Evolutionary conservation across 2,888 invertebrate genomes (phyloP).

Genomic region (Fissipunctia ypsillon): DNA sequence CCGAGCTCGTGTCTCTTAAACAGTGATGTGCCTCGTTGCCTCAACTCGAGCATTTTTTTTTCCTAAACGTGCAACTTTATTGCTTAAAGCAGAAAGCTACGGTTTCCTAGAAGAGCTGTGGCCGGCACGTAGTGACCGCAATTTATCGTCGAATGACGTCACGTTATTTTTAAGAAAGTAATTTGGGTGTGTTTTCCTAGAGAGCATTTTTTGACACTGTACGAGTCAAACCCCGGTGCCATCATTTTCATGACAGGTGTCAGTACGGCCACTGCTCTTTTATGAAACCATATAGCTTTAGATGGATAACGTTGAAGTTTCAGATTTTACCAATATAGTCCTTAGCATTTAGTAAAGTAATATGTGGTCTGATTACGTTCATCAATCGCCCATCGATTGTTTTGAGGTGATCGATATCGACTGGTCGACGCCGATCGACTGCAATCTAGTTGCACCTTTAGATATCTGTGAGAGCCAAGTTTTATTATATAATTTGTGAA

Average conservation of each 20-base stretch:
- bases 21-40: constrained; percentile 1
- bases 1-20: not conserved
- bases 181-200: not conserved
- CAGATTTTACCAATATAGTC: not conserved
- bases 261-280: no score
- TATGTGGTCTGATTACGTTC: not conserved
- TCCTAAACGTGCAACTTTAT: not conserved
- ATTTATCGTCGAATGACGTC: not conserved
- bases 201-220: no score
- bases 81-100: not conserved
- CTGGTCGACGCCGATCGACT: not conserved
- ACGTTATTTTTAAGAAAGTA: not conserved
- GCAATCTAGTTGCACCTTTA: constrained; percentile 13
- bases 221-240: no score
- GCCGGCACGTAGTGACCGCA: not conserved
- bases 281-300: no score
- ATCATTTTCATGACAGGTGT: not conserved
- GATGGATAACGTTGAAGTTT: constrained; percentile 4
- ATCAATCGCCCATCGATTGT: not conserved
- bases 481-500: constrained; percentile 34
- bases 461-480: constrained; percentile 18
- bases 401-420: no score
- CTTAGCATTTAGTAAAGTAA: no score
- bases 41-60: constrained; percentile 11
- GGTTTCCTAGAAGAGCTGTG: not conserved